These are phyloP conservation scores for Drosophila sp. DNA, from an alignment of 1,140 invertebrate genomes.

Conservation along the genomic window DNA sequence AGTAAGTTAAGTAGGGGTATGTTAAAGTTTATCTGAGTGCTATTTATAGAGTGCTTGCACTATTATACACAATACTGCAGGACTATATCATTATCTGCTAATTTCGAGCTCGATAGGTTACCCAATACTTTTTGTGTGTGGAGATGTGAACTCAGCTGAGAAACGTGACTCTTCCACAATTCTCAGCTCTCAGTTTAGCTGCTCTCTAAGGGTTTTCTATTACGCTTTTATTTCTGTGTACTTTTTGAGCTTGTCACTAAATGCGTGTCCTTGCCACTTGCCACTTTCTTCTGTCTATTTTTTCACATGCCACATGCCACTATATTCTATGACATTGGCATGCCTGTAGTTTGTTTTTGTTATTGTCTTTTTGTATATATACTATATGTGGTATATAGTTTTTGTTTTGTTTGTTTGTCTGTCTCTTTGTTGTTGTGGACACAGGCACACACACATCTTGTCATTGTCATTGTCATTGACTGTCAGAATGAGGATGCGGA, in stretches of 20 bases:
- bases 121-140: constrained; percentile 5
- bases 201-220: constrained; percentile 24
- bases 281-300: too few species aligned
- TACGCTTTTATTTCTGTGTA: constrained; percentile 36
- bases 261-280: constrained; percentile 53
- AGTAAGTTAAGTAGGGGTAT: too few species aligned
- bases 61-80: not conserved
- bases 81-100: constrained; percentile 17
- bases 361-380: not conserved
- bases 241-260: constrained; percentile 46
- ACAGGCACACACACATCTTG: constrained; percentile 29
- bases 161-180: constrained; percentile 8
- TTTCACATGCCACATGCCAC: constrained; percentile 40
- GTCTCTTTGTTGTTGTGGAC: constrained; percentile 29
- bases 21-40: constrained; percentile 2
- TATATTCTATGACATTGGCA: constrained; percentile 35
- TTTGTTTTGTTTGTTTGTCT: constrained; percentile 13
- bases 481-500: constrained; percentile 39
- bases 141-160: constrained; percentile 18
- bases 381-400: constrained; percentile 10
- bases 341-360: constrained; percentile 20
- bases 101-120: constrained; percentile 19
- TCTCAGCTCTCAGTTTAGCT: not conserved
- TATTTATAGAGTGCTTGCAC: not conserved
- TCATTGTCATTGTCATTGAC: constrained; percentile 51